Conservation (phyloP, 2,113 vertebrate genomes). For the Hystrix brachyura region DNA sequence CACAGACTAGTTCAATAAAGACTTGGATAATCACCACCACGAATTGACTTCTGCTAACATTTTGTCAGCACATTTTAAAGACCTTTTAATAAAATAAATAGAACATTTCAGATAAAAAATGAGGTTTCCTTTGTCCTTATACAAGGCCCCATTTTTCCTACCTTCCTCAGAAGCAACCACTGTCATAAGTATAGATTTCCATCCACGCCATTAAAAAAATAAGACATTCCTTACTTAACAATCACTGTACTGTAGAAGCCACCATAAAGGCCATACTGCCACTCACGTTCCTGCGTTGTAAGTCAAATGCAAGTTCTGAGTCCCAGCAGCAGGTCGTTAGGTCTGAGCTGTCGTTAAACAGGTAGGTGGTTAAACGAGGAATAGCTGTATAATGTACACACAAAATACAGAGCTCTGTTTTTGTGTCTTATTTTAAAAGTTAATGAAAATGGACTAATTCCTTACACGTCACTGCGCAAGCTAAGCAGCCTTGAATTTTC, state of each 20-base stretch:
- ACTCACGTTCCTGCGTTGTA: too few relatives aligned
- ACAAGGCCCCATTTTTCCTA: not conserved
- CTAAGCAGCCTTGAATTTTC: not conserved
- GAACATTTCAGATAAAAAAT: not conserved
- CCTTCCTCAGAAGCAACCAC: not conserved
- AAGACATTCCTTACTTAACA: too few relatives aligned
- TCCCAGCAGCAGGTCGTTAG: not conserved
- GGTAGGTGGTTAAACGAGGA: not conserved
- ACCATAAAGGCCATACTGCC: too few relatives aligned
- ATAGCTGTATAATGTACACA: not conserved
- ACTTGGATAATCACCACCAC: not conserved
- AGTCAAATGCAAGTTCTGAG: not conserved
- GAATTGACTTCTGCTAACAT: not conserved
- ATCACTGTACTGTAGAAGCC: too few relatives aligned
- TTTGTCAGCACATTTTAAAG: not conserved
- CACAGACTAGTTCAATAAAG: not conserved
- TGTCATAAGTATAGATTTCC: not conserved
- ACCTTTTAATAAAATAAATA: not conserved
- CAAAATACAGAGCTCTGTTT: not conserved
- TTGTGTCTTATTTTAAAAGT: constrained; percentile 15
- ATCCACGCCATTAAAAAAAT: not conserved
- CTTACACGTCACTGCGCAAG: not conserved
- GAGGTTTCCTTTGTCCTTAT: not conserved
- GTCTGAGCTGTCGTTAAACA: not conserved
- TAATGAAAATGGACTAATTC: not conserved